phyloP scores from a whole-genome alignment of 2,888 invertebrate genomes.

The Temnothorax ravouxi region DNA sequence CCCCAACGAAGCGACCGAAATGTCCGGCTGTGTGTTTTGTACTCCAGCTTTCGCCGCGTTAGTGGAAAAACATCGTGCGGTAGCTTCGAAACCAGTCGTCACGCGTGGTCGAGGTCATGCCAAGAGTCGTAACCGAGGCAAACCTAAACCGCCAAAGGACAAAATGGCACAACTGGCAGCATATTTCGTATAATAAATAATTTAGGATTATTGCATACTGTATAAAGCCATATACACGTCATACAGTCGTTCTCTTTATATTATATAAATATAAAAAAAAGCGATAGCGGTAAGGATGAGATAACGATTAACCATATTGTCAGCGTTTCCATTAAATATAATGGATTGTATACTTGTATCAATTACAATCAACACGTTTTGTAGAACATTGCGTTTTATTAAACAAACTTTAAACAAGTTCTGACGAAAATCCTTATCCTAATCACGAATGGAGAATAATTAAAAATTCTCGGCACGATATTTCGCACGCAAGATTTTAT shows the following conservation, averaged over 20 bases:
- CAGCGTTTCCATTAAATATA: neutral
- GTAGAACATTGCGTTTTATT: neutral
- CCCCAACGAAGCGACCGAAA: conserved; percentile 92
- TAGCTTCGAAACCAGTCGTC: conserved; percentile 87
- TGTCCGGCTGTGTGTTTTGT: conserved; percentile 97
- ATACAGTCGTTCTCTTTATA: neutral
- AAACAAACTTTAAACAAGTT: neutral
- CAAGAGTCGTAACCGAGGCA: conserved; percentile 88
- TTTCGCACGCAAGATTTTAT: neutral
- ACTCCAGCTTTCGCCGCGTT: conserved; percentile 92
- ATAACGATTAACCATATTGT: neutral
- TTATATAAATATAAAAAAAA: too few species aligned
- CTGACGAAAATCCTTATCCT: neutral
- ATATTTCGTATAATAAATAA: conserved; percentile 92
- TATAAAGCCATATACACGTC: neutral
- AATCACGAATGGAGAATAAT: neutral
- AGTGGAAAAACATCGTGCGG: conserved; percentile 92
- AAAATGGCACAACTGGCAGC: conserved; percentile 98
- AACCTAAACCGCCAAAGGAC: conserved; percentile 94
- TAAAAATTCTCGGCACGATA: neutral
- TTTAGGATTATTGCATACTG: neutral
- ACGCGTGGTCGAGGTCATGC: conserved; percentile 88
- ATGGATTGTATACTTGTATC: neutral
- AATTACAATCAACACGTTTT: neutral
- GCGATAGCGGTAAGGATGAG: neutral